Conservation (phyloP, 2,888 invertebrate genomes). For the Sinodicranocentrus sp. region DNA sequence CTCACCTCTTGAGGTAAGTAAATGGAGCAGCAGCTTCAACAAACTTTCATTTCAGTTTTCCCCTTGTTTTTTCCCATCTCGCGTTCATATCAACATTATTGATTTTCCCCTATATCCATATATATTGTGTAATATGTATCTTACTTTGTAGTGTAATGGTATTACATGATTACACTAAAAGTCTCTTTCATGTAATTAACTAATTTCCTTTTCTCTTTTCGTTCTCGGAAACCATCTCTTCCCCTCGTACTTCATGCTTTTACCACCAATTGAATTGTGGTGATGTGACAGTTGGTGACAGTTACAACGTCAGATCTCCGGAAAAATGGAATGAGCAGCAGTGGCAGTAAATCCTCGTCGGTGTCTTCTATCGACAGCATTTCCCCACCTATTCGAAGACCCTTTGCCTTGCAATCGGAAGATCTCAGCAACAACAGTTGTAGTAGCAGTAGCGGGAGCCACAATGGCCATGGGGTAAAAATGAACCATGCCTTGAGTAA, state of each 20-base stretch:
- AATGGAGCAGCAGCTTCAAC: background rate
- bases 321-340: constrained; percentile 43
- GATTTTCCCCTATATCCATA: background rate
- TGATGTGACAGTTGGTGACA: constrained; percentile 68
- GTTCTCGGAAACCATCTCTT: background rate
- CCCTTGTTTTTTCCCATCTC: constrained; percentile 1
- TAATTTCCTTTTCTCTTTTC: constrained; percentile 48
- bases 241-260: constrained; percentile 14
- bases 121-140: background rate
- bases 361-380: constrained; percentile 48
- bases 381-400: constrained; percentile 48
- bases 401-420: constrained; percentile 28
- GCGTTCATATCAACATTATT: constrained; percentile 11
- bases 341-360: constrained; percentile 42
- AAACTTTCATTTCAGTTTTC: constrained; percentile 19
- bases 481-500: constrained; percentile 27
- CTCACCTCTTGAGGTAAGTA: constrained; percentile 63
- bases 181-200: constrained; percentile 55
- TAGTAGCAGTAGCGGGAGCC: background rate
- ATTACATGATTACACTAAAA: constrained; percentile 49
- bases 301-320: constrained; percentile 63
- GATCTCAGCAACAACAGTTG: constrained; percentile 39
- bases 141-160: constrained; percentile 12
- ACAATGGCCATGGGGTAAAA: constrained; percentile 24
- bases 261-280: constrained; percentile 47